These are phyloP conservation scores for Patella caerulea DNA, from an alignment of 2,888 invertebrate species.

Conservation along the genomic window DNA sequence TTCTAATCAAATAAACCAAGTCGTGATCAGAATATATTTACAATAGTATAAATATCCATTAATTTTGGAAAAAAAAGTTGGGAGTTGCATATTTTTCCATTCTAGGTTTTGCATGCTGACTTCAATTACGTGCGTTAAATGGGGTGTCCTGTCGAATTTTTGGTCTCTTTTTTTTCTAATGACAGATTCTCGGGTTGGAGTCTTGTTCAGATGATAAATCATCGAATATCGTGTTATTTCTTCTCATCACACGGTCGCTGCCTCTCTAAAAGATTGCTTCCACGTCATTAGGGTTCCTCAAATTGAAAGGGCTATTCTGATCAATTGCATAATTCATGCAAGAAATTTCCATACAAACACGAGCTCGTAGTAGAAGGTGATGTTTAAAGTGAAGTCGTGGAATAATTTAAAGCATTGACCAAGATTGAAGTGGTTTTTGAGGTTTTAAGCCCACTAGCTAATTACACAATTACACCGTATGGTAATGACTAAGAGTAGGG, in stretches of 20 bases:
- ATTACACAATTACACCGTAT: background rate
- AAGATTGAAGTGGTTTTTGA: conserved; percentile 7
- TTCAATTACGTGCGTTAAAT: conserved; percentile 3
- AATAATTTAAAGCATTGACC: conserved; percentile 6
- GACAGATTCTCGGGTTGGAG: background rate
- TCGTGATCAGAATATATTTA: conserved; percentile 12
- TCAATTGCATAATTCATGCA: conserved; percentile 13
- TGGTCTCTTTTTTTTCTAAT: conserved; percentile 4
- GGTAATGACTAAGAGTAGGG: conserved; percentile 4
- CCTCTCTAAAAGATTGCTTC: conserved; percentile 9
- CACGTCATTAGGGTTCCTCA: conserved; percentile 3
- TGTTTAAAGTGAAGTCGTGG: background rate
- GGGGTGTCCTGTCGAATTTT: conserved; percentile 9
- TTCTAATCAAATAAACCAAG: too few species aligned
- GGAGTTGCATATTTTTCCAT: background rate
- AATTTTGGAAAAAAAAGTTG: too few species aligned
- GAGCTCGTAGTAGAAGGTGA: background rate
- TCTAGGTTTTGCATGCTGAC: background rate
- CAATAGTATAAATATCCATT: background rate
- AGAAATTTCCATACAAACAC: conserved; percentile 11
- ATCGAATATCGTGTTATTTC: conserved; percentile 10
- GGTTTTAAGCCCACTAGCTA: conserved; percentile 4
- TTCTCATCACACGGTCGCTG: conserved; percentile 4
- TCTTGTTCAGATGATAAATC: background rate
- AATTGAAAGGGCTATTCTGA: conserved; percentile 9